Base-by-base conservation (phyloP, 2,888 invertebrate species). In the Diarsia brunnea region DNA sequence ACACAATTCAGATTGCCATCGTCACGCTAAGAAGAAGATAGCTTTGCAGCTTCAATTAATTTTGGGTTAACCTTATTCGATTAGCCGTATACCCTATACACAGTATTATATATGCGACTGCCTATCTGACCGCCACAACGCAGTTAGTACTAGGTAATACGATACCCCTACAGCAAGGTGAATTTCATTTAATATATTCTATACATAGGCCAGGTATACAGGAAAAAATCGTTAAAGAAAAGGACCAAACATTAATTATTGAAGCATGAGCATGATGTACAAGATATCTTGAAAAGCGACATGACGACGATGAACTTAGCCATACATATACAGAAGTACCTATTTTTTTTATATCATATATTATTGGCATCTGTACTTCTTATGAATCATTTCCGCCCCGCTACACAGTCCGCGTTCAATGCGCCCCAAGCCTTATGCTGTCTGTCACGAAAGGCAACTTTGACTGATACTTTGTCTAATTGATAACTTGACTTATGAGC, bases 401-500 rank as follows among this genome's bases (percentile, higher is more conserved):
- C 61, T 58, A 1, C 24, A 11, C 31, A 31, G 0, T 8, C 61
- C 80, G 86, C 84, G 70, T 21, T 86, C 84, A 82, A 74, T 63
- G 38, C 43, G 80, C 79, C 89, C 74, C 74, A 81, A 81, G 78
- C 85, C 79, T 85, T 84, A 81, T 67, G 61, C 78, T 84, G 88
- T 84, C 86, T 82, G 80, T 79, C 87, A 89, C 87, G 91, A 89
- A 91, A 92, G 90, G 89, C 78, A 88, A 90, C 73, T 80, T 89
- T 93, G 93, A 94, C 92, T 91, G 93, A 94, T 92, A 88, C 79
- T 81, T 88, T 82, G 89, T 85, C 93, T 95, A 95, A 95, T 95
- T 95, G 95, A 95, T 95, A 92, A 89, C 89, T 90, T 95, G 94
- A 94, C 94, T 94, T 93, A 95, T 94, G 95, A 93, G 92, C 89